Evolutionary conservation across 2,797 vertebrate species (phyloP).

Genomic region (Heliangelus exortis): DNA sequence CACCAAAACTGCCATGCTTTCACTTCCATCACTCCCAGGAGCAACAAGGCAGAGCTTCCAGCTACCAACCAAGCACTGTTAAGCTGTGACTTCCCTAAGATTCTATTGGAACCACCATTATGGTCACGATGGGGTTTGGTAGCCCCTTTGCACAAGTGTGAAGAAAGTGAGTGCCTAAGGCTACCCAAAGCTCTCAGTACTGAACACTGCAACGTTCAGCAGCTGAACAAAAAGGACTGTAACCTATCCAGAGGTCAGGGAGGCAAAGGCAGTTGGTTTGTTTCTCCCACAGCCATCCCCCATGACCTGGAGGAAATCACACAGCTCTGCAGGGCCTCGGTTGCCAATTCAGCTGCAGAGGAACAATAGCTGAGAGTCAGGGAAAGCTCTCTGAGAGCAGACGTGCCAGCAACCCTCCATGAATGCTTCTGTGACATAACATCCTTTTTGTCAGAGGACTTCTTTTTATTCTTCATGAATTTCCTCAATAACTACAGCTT

Average conservation of each 20-base stretch:
- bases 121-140: background rate
- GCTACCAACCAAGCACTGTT: background rate
- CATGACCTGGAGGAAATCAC: background rate
- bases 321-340: background rate
- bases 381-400: background rate
- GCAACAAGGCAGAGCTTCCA: background rate
- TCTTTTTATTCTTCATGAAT: background rate
- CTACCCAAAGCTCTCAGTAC: background rate
- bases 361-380: background rate
- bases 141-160: background rate
- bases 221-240: background rate
- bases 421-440: background rate
- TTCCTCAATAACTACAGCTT: conserved; percentile 38
- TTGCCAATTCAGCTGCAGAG: background rate
- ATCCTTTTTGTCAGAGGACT: background rate
- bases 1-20: background rate
- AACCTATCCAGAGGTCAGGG: background rate
- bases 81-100: background rate
- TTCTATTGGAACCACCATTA: background rate
- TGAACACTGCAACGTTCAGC: background rate
- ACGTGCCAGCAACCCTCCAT: background rate
- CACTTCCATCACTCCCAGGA: background rate
- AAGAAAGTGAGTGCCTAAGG: background rate
- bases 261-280: background rate
- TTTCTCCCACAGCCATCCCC: background rate